Evolutionary conservation across 2,888 invertebrate genomes (phyloP).

Genomic region (Hololepta plana): DNA sequence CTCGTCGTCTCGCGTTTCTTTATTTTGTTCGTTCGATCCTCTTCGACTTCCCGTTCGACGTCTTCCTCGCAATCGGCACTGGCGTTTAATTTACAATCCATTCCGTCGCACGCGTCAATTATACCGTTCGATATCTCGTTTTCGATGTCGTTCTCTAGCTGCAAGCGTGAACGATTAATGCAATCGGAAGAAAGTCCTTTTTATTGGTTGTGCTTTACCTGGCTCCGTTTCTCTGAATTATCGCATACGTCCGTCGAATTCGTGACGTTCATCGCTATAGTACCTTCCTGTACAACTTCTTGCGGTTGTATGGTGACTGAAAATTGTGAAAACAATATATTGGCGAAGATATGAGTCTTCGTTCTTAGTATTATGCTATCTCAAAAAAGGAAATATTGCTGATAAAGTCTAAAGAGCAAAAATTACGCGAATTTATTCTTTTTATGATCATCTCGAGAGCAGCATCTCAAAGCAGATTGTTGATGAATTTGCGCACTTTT

Average conservation of each 20-base stretch:
- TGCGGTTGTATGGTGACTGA: slow-evolving; percentile 31
- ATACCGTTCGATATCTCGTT: slow-evolving; percentile 16
- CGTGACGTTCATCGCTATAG: slow-evolving; percentile 23
- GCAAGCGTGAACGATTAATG: too few relatives aligned
- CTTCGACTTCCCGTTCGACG: slow-evolving; percentile 11
- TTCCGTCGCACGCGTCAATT: slow-evolving; percentile 9
- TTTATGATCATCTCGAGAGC: too few relatives aligned
- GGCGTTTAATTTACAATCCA: slow-evolving; percentile 12
- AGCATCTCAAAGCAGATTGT: too few relatives aligned
- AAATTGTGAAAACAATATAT: too few relatives aligned
- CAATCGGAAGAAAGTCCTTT: too few relatives aligned
- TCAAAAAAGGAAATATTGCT: too few relatives aligned
- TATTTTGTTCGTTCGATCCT: slow-evolving; percentile 18
- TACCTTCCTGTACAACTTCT: slow-evolving; percentile 29
- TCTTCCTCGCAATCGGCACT: slow-evolving; percentile 12
- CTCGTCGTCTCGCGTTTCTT: slow-evolving; percentile 14
- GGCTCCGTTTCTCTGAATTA: slow-evolving; percentile 23
- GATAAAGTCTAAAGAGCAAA: too few relatives aligned
- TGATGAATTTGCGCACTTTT: too few relatives aligned
- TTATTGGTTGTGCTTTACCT: too few relatives aligned
- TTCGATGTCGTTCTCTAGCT: slow-evolving; percentile 20
- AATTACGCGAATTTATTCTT: too few relatives aligned
- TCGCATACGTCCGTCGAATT: slow-evolving; percentile 24
- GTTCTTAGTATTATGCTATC: too few relatives aligned
- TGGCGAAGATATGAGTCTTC: too few relatives aligned